phyloP scores from a whole-genome alignment of 1,140 invertebrate genomes.

The Prorops nasuta region DNA sequence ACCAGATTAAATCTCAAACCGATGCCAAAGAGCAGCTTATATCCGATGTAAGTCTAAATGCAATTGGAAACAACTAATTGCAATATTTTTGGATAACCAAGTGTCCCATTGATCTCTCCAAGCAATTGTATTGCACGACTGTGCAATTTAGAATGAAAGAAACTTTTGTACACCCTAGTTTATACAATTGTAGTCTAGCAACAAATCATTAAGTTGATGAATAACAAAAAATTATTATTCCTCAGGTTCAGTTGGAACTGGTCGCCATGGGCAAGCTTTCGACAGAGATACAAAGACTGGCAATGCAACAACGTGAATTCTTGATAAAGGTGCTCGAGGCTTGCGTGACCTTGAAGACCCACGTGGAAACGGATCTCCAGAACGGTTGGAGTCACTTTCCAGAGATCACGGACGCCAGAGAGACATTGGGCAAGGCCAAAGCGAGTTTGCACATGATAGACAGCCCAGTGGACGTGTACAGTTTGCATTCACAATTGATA shows the following conservation, averaged over 20 bases:
- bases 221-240: neutral
- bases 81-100: too few relatives aligned
- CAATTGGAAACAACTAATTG: neutral
- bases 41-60: conserved; percentile 59
- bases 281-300: conserved; percentile 64
- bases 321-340: conserved; percentile 72
- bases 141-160: too few relatives aligned
- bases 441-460: conserved; percentile 60
- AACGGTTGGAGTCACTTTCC: conserved; percentile 64
- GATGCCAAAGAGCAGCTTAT: conserved; percentile 69
- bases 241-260: conserved; percentile 56
- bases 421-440: conserved; percentile 63
- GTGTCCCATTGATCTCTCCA: too few relatives aligned
- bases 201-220: neutral
- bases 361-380: conserved; percentile 70
- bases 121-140: too few relatives aligned
- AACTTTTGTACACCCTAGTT: too few relatives aligned
- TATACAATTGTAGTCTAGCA: neutral
- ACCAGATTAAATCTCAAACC: conserved; percentile 66
- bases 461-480: conserved; percentile 59
- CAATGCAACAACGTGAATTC: conserved; percentile 68
- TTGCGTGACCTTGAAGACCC: conserved; percentile 69
- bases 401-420: conserved; percentile 65
- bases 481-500: conserved; percentile 59
- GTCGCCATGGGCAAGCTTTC: conserved; percentile 60